A percentile compares a stretch with the other conserved stretches of the same genome.
phyloP scores from a whole-genome alignment of 2,113 vertebrate genomes.

The Lethenteron camtschaticum region DNA sequence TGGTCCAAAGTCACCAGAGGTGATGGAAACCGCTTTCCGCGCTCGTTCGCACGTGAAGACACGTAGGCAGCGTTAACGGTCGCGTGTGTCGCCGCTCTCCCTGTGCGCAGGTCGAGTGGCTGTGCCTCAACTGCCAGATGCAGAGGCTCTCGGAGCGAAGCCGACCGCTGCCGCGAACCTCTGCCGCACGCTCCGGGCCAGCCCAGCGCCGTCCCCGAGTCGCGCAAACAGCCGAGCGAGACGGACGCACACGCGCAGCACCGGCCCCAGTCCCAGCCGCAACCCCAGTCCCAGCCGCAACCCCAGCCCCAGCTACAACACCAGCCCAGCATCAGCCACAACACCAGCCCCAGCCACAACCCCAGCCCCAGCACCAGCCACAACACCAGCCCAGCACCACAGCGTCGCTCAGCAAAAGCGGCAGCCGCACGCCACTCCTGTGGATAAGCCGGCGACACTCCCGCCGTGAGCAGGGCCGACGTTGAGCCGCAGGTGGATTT shows the following conservation, averaged over 20 bases:
- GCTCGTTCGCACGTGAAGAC: too few species aligned
- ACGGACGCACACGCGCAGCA: conserved; percentile 30
- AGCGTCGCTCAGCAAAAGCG: conserved; percentile 3
- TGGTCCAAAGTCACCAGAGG: too few species aligned
- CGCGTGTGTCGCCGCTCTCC: too few species aligned
- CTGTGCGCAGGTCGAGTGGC: conserved; percentile 34
- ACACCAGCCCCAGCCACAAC: conserved; percentile 9
- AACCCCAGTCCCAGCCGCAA: conserved; percentile 10
- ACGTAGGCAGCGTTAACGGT: too few species aligned
- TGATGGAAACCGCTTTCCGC: too few species aligned
- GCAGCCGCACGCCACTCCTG: conserved; percentile 2
- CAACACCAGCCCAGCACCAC: conserved; percentile 10
- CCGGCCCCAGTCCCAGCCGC: conserved; percentile 13
- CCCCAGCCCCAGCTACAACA: conserved; percentile 10
- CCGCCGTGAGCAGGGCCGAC: neutral
- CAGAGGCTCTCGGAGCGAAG: conserved; percentile 94
- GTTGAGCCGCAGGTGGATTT: too few species aligned
- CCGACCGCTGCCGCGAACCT: conserved; percentile 93
- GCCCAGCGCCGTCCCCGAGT: conserved; percentile 37
- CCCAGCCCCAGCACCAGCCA: conserved; percentile 10
- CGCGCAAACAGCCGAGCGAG: conserved; percentile 14
- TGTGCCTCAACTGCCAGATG: conserved; percentile 99
- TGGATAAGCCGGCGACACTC: neutral
- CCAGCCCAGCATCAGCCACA: conserved; percentile 7
- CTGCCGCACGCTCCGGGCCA: conserved; percentile 82